Percentiles rank a stretch among this genome's conserved stretches.
These are phyloP conservation scores for Heterotis niloticus DNA, from an alignment of 2,113 vertebrate genomes.

Conservation along the genomic window DNA sequence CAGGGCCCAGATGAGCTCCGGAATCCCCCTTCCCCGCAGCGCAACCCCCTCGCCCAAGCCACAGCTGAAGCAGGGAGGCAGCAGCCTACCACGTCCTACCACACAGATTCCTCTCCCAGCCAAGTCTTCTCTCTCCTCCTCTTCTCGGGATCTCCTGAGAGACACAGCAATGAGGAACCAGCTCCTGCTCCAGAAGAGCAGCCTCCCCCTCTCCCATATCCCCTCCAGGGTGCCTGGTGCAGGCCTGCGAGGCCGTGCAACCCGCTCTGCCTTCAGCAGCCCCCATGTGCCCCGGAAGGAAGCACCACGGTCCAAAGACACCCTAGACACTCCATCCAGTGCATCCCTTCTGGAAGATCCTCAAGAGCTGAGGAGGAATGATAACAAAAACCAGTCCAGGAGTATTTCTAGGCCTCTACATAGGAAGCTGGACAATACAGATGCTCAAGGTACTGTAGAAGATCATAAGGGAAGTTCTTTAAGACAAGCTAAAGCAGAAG, in stretches of 20 bases:
- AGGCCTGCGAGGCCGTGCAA: conserved; percentile 27
- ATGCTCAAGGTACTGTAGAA: neutral
- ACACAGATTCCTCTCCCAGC: conserved; percentile 33
- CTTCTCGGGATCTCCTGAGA: conserved; percentile 41
- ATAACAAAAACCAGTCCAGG: conserved; percentile 29
- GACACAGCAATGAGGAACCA: conserved; percentile 47
- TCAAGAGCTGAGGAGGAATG: conserved; percentile 22
- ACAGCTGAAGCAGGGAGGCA: conserved; percentile 38
- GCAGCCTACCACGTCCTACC: conserved; percentile 42
- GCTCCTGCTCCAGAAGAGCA: conserved; percentile 45
- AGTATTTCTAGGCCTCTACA: neutral
- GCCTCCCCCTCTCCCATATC: conserved; percentile 32
- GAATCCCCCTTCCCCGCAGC: conserved; percentile 58
- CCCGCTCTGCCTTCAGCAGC: conserved; percentile 59
- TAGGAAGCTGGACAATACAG: conserved; percentile 42
- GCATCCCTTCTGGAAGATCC: conserved; percentile 17
- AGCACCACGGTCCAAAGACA: conserved; percentile 49
- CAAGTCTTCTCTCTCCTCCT: conserved; percentile 33
- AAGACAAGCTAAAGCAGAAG: conserved; percentile 25
- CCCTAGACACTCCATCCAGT: conserved; percentile 39
- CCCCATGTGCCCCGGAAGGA: conserved; percentile 48
- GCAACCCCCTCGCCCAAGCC: conserved; percentile 57
- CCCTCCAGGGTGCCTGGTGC: conserved; percentile 12
- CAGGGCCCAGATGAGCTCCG: conserved; percentile 48
- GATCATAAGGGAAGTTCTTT: conserved; percentile 21